A percentile compares a stretch with the other conserved stretches of the same genome.
These are phyloP conservation scores for Agrochola lota DNA, from an alignment of 2,888 invertebrate species.

Conservation along the genomic window DNA sequence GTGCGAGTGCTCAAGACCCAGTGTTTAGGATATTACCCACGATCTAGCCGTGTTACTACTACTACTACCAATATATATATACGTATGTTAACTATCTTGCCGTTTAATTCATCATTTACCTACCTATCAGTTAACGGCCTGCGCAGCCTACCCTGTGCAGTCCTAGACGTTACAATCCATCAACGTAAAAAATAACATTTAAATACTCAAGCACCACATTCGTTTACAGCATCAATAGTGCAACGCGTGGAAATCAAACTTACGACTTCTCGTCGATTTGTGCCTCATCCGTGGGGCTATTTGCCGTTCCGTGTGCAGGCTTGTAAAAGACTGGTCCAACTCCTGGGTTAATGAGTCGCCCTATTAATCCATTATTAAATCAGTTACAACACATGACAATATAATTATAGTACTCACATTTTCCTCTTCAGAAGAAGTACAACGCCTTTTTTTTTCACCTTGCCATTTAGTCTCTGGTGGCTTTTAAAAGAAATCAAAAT, in stretches of 20 bases:
- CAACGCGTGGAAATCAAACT: not conserved
- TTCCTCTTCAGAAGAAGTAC: conserved; percentile 26
- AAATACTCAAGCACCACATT: not conserved
- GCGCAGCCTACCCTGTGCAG: too few relatives aligned
- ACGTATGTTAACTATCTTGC: too few relatives aligned
- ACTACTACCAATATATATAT: too few relatives aligned
- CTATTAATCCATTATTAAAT: not conserved
- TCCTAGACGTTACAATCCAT: too few relatives aligned
- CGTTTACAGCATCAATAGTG: not conserved
- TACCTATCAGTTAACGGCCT: too few relatives aligned
- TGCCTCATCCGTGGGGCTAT: not conserved
- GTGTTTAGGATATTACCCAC: too few relatives aligned
- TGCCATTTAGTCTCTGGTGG: not conserved
- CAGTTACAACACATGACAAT: not conserved
- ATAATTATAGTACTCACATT: conserved; percentile 21
- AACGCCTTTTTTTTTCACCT: not conserved
- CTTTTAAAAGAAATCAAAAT: not conserved
- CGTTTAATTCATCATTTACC: too few relatives aligned
- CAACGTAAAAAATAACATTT: not conserved
- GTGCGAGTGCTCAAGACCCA: too few relatives aligned
- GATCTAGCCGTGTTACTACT: too few relatives aligned
- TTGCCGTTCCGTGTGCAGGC: not conserved
- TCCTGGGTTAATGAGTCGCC: not conserved
- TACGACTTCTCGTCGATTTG: not conserved
- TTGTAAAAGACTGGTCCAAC: not conserved